Evolutionary conservation across 2,888 invertebrate genomes (phyloP).

Genomic region (Machimus rusticus): DNA sequence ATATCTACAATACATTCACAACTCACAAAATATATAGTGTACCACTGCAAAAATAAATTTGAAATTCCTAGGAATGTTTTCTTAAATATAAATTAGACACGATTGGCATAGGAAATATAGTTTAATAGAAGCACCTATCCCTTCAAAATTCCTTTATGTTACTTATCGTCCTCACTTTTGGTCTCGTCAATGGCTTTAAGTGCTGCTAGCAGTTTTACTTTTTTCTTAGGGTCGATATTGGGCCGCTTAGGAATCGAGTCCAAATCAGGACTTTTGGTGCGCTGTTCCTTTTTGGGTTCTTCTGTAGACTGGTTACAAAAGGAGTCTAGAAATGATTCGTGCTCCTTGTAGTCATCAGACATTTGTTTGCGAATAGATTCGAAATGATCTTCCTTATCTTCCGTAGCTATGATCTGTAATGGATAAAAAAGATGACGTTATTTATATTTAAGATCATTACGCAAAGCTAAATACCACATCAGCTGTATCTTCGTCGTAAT

Average conservation of each 20-base stretch:
- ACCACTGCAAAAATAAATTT: conserved; percentile 11
- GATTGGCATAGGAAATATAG: not conserved
- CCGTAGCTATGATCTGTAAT: conserved; percentile 41
- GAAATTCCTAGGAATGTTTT: not conserved
- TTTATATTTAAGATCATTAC: not conserved
- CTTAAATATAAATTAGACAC: not conserved
- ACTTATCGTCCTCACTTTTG: not conserved
- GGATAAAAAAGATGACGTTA: not conserved
- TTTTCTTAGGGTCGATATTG: conserved; percentile 52
- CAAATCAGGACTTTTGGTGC: not conserved
- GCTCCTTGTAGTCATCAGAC: conserved; percentile 58
- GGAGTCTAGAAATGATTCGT: conserved; percentile 59
- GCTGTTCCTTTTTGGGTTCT: not conserved
- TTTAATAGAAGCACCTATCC: not conserved
- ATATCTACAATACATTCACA: not conserved
- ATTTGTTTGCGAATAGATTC: conserved; percentile 57
- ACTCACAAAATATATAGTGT: not conserved
- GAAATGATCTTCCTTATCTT: conserved; percentile 55
- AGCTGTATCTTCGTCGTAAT: not conserved
- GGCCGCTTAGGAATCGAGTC: not conserved
- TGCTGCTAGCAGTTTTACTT: conserved; percentile 69
- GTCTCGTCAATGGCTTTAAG: conserved; percentile 69
- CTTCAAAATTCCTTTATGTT: not conserved
- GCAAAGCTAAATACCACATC: not conserved
- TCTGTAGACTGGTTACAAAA: conserved; percentile 56